Percentiles rank a stretch among this genome's conserved stretches.
These are phyloP conservation scores for Drosophila ustulata DNA, from an alignment of 2,888 invertebrate species.

Conservation along the genomic window DNA sequence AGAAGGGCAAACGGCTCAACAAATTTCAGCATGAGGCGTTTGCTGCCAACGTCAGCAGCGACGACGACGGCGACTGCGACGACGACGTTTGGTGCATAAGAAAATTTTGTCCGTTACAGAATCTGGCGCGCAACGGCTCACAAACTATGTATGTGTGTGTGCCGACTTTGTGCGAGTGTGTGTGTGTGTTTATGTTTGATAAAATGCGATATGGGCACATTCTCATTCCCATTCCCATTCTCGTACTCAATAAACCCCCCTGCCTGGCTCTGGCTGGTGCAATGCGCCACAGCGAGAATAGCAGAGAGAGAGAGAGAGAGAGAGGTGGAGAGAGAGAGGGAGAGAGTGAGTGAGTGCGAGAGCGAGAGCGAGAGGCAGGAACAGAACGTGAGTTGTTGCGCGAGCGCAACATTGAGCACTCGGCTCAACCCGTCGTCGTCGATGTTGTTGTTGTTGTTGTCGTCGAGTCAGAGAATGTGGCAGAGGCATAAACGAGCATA, in stretches of 20 bases:
- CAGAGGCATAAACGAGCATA: conserved; percentile 72
- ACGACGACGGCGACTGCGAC: conserved; percentile 18
- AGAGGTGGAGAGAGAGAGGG: neutral
- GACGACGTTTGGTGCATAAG: conserved; percentile 62
- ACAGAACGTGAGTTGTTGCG: conserved; percentile 54
- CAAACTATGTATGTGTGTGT: conserved; percentile 21
- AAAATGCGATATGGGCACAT: conserved; percentile 81
- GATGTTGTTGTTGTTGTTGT: conserved; percentile 18
- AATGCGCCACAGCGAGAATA: conserved; percentile 26
- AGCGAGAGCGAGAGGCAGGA: conserved; percentile 20
- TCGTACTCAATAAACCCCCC: conserved; percentile 64
- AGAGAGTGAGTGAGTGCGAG: conserved; percentile 21
- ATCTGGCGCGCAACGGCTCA: conserved; percentile 65
- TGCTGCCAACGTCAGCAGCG: conserved; percentile 21
- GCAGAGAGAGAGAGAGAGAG: conserved; percentile 12
- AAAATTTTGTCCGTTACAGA: conserved; percentile 78
- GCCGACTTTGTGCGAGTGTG: neutral
- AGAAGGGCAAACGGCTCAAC: conserved; percentile 40
- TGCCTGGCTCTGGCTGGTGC: conserved; percentile 57
- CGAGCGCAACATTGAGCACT: conserved; percentile 59
- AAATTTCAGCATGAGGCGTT: conserved; percentile 59
- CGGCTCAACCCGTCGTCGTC: conserved; percentile 39
- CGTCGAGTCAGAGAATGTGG: conserved; percentile 28
- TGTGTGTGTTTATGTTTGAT: conserved; percentile 75
- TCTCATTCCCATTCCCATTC: conserved; percentile 51